These are phyloP conservation scores for Paradisaea rubra DNA, from an alignment of 2,113 vertebrate species.

Conservation along the genomic window DNA sequence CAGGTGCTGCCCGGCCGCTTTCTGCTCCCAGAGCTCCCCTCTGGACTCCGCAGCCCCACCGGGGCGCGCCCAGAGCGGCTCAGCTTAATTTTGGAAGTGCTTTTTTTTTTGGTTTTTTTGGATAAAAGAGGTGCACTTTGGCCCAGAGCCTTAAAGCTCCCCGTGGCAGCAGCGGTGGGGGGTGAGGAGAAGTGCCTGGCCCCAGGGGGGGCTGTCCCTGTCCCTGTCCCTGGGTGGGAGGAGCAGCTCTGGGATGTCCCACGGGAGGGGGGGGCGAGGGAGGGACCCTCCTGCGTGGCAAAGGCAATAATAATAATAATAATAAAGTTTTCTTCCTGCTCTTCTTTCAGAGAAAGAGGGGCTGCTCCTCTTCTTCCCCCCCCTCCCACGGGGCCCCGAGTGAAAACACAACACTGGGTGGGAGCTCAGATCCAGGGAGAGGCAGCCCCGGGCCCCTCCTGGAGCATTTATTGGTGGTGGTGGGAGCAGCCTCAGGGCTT, in stretches of 20 bases:
- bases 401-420: not conserved
- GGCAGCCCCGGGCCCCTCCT: not conserved
- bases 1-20: not conserved
- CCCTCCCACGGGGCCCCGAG: not conserved
- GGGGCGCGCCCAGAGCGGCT: not conserved
- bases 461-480: not conserved
- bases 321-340: slow-evolving; percentile 16
- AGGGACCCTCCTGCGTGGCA: not conserved
- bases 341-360: not conserved
- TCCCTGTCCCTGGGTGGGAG: not conserved
- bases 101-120: not conserved
- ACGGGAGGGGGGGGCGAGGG: not conserved
- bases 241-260: not conserved
- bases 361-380: not conserved
- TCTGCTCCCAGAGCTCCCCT: not conserved
- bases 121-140: not conserved
- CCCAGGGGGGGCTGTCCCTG: not conserved
- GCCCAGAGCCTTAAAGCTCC: slow-evolving; percentile 14
- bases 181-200: slow-evolving; percentile 10
- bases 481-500: not conserved
- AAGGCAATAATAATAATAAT: not conserved
- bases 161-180: not conserved
- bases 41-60: not conserved
- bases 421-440: not conserved
- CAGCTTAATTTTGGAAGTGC: not conserved